Conservation (phyloP, 2,113 vertebrate genomes). For the Festucalex cinctus region DNA sequence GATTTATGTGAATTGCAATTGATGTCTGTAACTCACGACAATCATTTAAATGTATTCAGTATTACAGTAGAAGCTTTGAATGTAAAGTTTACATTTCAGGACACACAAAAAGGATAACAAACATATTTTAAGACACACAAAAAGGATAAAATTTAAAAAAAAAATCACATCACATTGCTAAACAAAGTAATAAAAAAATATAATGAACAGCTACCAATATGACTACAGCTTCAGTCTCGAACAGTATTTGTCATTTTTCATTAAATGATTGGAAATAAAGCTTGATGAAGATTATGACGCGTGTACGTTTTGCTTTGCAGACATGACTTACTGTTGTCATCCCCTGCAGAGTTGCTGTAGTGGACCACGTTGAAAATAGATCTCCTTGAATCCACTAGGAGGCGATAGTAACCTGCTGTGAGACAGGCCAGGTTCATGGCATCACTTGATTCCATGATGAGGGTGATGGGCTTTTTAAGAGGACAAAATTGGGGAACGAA, state of each 20-base stretch:
- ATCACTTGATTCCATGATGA: conserved; percentile 95
- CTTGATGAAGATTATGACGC: no score
- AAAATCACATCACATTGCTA: neutral
- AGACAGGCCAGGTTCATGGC: conserved; percentile 97
- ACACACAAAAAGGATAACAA: no score
- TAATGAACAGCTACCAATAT: neutral
- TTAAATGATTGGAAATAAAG: no score
- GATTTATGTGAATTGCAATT: neutral
- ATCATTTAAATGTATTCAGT: neutral
- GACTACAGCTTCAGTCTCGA: no score
- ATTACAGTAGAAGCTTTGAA: no score
- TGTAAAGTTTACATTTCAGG: no score
- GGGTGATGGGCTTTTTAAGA: conserved; percentile 85
- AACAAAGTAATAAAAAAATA: neutral
- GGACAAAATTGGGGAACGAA: neutral
- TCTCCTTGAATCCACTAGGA: conserved; percentile 91
- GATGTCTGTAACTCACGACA: neutral
- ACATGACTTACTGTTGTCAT: conserved; percentile 73
- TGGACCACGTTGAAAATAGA: conserved; percentile 95
- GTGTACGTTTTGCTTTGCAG: neutral
- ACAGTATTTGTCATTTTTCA: no score
- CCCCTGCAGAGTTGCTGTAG: conserved; percentile 78
- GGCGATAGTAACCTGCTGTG: conserved; percentile 92
- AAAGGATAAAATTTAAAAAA: no score
- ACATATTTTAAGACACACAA: no score